A percentile compares a stretch with the other conserved stretches of the same genome.
These are phyloP conservation scores for Erythrolamprus reginae DNA, from an alignment of 2,113 vertebrate genomes.

Conservation along the genomic window DNA sequence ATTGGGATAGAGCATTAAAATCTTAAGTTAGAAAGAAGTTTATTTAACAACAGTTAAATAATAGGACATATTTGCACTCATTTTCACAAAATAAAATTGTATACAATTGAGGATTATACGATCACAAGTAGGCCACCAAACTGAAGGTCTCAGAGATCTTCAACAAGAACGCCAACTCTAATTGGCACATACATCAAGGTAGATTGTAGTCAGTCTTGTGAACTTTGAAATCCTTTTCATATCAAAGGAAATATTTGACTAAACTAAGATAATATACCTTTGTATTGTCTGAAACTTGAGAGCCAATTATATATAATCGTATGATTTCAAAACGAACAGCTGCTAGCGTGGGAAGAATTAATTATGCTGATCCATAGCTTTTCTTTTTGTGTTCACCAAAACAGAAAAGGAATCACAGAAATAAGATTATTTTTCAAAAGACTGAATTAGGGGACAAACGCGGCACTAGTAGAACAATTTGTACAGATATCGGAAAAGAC, in stretches of 20 bases:
- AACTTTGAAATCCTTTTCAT: background rate
- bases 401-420: background rate
- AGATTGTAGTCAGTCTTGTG: background rate
- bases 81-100: background rate
- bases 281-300: constrained; percentile 5
- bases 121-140: background rate
- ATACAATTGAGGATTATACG: background rate
- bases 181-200: background rate
- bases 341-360: background rate
- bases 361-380: background rate
- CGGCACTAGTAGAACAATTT: background rate
- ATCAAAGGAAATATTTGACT: constrained; percentile 3
- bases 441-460: background rate
- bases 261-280: constrained; percentile 3
- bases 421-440: constrained; percentile 10
- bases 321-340: background rate
- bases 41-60: background rate
- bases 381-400: background rate
- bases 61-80: background rate
- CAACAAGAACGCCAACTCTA: background rate
- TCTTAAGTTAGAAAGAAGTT: background rate
- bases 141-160: background rate
- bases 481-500: background rate
- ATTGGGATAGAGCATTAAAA: background rate
- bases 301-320: background rate